These are phyloP conservation scores for Leguminivora glycinivorella DNA, from an alignment of 1,140 invertebrate genomes.

Conservation along the genomic window DNA sequence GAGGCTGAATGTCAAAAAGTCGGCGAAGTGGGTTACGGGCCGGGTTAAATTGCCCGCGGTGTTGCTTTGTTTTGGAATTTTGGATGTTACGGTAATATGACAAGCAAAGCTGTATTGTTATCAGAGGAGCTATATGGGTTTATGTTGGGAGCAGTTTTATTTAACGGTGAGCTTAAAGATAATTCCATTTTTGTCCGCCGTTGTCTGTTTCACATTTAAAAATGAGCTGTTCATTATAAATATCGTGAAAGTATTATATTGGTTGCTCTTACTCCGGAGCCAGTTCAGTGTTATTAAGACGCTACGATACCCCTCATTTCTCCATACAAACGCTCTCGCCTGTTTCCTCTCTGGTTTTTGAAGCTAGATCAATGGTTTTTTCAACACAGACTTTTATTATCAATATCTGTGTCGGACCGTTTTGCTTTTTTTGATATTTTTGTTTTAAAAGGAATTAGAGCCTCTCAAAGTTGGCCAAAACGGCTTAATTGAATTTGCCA, in stretches of 20 bases:
- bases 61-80: slow-evolving; percentile 28
- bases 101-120: slow-evolving; percentile 6
- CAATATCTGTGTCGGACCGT: too few species aligned
- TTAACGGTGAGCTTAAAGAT: neutral
- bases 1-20: slow-evolving; percentile 24
- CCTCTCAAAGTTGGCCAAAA: too few species aligned
- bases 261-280: neutral
- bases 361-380: too few species aligned
- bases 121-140: neutral
- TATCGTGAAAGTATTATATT: neutral
- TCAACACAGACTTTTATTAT: too few species aligned
- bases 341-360: too few species aligned
- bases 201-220: neutral
- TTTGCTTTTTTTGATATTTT: too few species aligned
- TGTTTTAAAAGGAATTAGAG: too few species aligned
- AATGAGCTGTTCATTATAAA: neutral
- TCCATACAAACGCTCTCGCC: too few species aligned
- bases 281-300: neutral
- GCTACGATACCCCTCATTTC: too few species aligned
- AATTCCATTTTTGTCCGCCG: neutral
- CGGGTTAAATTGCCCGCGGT: slow-evolving; percentile 21
- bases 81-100: neutral
- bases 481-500: too few species aligned
- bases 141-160: neutral
- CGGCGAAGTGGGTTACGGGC: slow-evolving; percentile 1